Conservation (phyloP, 2,888 invertebrate species). For the Drosophila neonasuta region DNA sequence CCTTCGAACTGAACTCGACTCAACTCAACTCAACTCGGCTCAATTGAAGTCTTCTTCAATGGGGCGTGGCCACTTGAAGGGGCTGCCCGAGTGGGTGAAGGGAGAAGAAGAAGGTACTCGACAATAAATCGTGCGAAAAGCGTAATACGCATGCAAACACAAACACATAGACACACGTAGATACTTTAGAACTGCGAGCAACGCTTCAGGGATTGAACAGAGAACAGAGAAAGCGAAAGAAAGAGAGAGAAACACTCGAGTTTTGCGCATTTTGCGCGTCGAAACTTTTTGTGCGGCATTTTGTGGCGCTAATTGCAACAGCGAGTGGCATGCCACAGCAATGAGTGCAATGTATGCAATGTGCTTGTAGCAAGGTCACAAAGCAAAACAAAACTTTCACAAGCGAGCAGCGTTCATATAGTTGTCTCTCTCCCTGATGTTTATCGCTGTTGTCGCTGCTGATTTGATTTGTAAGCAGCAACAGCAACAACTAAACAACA, state of each 20-base stretch:
- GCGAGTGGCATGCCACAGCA: neutral
- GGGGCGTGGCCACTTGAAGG: slow-evolving; percentile 56
- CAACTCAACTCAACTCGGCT: slow-evolving; percentile 15
- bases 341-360: neutral
- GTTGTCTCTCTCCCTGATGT: neutral
- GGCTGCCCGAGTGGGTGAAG: neutral
- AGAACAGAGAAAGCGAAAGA: too few species aligned
- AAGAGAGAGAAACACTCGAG: neutral
- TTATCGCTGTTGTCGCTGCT: neutral
- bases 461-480: neutral
- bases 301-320: slow-evolving; percentile 2
- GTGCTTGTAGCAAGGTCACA: neutral
- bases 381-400: neutral
- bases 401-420: too few species aligned
- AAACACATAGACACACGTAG: slow-evolving; percentile 12
- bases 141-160: slow-evolving; percentile 53
- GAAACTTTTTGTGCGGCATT: slow-evolving; percentile 1
- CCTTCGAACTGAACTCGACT: slow-evolving; percentile 23
- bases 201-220: neutral
- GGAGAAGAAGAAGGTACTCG: slow-evolving; percentile 26
- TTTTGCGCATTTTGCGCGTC: neutral
- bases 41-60: slow-evolving; percentile 58
- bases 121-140: slow-evolving; percentile 60
- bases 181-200: neutral
- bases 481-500: neutral